phyloP scores from a whole-genome alignment of 2,113 vertebrate species.

The Prionailurus viverrinus region DNA sequence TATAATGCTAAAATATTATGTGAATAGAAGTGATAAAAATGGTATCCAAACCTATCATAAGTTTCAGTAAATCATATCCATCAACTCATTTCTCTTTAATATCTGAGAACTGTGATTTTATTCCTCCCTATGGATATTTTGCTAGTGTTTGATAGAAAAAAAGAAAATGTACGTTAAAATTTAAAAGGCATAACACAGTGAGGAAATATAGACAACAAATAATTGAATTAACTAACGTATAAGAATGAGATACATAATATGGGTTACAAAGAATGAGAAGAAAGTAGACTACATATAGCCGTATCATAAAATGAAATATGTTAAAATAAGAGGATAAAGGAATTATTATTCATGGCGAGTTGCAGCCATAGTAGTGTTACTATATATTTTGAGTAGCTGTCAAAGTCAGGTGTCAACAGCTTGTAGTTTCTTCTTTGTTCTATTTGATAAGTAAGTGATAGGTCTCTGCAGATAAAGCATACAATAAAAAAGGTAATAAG shows the following conservation, averaged over 20 bases:
- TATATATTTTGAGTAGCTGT: conserved; percentile 38
- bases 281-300: not conserved
- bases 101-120: conserved; percentile 44
- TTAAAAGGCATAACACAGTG: not conserved
- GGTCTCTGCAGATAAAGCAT: not conserved
- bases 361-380: not conserved
- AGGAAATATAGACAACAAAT: conserved; percentile 8
- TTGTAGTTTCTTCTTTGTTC: not conserved
- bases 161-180: not conserved
- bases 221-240: not conserved
- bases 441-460: conserved; percentile 24
- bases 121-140: conserved; percentile 4
- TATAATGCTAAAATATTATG: conserved; percentile 31
- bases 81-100: conserved; percentile 52
- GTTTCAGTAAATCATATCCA: conserved; percentile 56
- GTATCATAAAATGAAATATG: not conserved
- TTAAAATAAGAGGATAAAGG: conserved; percentile 5
- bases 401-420: not conserved
- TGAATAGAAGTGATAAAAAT: conserved; percentile 69
- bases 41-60: conserved; percentile 49
- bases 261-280: not conserved
- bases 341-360: not conserved
- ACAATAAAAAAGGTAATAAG: not conserved
- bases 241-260: not conserved
- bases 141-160: conserved; percentile 11